A percentile compares a stretch with the other conserved stretches of the same genome.
phyloP scores from a whole-genome alignment of 2,888 invertebrate species.

The Oxycera nigricornis region DNA sequence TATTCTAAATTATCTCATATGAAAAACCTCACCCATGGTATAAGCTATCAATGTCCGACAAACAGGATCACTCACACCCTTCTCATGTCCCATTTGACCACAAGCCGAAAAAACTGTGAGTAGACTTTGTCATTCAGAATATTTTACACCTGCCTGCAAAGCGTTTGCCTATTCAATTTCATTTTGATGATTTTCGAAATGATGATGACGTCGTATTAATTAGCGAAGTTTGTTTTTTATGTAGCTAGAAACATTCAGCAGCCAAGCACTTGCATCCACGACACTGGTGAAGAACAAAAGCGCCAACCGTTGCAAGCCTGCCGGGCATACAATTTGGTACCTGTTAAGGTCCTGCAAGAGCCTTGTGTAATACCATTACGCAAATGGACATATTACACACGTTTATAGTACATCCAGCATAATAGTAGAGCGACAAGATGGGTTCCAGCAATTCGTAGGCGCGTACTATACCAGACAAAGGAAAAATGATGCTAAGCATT shows the following conservation, averaged over 20 bases:
- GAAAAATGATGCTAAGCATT: background rate
- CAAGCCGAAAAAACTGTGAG: no score
- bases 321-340: background rate
- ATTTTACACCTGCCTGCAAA: background rate
- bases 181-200: background rate
- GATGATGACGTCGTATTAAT: slow-evolving; percentile 24
- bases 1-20: no score
- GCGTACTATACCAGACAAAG: background rate
- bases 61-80: no score
- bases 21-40: no score
- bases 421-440: background rate
- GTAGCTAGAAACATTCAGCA: no score
- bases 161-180: background rate
- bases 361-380: no score
- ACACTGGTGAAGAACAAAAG: background rate
- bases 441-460: background rate
- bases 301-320: background rate
- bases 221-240: background rate
- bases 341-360: background rate
- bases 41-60: no score
- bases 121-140: no score
- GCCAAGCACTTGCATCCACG: no score
- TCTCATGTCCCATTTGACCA: no score
- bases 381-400: background rate
- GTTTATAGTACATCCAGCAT: background rate